phyloP scores from a whole-genome alignment of 1,140 invertebrate species.

The Monochamus saltuarius region DNA sequence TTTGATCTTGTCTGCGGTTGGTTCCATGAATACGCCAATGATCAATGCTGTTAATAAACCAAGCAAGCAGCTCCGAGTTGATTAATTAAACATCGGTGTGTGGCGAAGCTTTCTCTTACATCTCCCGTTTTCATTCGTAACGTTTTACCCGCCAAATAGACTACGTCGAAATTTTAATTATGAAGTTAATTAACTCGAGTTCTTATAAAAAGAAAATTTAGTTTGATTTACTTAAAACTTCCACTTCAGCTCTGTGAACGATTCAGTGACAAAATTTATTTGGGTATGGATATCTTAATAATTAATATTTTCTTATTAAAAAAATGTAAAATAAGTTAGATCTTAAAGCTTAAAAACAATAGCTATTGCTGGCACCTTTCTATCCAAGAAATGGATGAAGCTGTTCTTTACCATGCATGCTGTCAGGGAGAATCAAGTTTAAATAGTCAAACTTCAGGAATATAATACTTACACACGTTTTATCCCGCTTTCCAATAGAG shows the following conservation, averaged over 20 bases:
- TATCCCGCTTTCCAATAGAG: no score
- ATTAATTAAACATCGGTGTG: constrained; percentile 50
- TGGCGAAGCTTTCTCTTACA: constrained; percentile 40
- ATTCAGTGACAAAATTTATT: not conserved
- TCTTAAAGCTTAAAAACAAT: not conserved
- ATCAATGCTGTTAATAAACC: constrained; percentile 52
- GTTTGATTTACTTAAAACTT: not conserved
- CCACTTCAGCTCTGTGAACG: not conserved
- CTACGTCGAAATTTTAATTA: not conserved
- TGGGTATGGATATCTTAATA: not conserved
- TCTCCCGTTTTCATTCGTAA: not conserved
- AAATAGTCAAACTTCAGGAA: no score
- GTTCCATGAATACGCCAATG: constrained; percentile 48
- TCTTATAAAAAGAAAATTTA: not conserved
- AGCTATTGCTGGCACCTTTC: not conserved
- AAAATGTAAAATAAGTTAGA: not conserved
- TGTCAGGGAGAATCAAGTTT: no score
- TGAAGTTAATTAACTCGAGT: not conserved
- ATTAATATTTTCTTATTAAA: not conserved
- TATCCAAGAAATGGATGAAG: no score
- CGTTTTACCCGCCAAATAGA: not conserved
- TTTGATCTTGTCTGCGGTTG: constrained; percentile 48
- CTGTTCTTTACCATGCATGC: no score
- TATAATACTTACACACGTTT: no score
- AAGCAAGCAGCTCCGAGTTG: constrained; percentile 46